Base-by-base conservation (phyloP, 2,113 vertebrate species). In the Collichthys lucidus region DNA sequence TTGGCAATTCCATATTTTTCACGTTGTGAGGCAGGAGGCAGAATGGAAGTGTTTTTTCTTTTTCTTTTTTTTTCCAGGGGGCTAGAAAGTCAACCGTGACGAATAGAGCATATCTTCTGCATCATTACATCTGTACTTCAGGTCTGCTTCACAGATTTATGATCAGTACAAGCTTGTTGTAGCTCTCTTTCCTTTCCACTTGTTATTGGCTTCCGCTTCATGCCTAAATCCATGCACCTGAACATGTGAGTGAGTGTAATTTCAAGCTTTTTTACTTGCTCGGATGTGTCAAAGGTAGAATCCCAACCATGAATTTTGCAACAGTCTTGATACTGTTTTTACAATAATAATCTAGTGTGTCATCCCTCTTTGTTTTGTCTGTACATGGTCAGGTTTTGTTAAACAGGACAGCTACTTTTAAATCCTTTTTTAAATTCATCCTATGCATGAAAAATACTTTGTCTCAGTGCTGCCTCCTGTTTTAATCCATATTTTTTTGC, bases 101-200 rank as follows among this genome's bases (percentile, higher is more conserved):
- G 15, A 86, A 79, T 56, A 73, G 66, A 84, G 69, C 14, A 71
- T 84, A 73, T 88, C 77, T 88, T 87, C 78, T 85, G 77, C 80
- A 82, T 88, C 87, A 88, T 89, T 86, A 85, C 80, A 86, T 91
- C 65, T 86, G 74, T 84, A 80, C 83, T 86, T 80, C 80, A 86
- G 83, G 81, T 85, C 86, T 78, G 75, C 79, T 82, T 87, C 76
- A 85, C 89, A 89, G 64, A 87, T 89, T 88, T 82, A 88, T 85
- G 79, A 31, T 59, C 67, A 67, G 77, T 66, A 67, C 56, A 68
- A 56, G 82, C 75, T 84, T 83, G 63, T 86, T 77, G 50, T 44
- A 52, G 26, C 74, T 82, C 16, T 40, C 16, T 60, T 78, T 70
- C 20, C 20, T 83, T 84, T 70, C 44, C 49, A 62, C 75, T 78